phyloP scores from a whole-genome alignment of 2,797 vertebrate species.

The Pelodytes ibericus region DNA sequence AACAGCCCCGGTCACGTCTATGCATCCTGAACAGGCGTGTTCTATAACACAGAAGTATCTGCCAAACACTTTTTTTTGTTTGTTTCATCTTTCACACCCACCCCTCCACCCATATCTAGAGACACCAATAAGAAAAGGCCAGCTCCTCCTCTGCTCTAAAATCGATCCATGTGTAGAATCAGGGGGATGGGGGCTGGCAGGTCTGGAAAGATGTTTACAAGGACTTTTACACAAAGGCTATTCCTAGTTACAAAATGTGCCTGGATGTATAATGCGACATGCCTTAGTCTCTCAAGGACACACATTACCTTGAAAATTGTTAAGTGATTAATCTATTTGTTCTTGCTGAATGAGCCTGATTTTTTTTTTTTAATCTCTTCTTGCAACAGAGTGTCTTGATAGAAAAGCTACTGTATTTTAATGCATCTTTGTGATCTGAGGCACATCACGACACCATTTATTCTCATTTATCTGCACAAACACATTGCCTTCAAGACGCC shows the following conservation, averaged over 20 bases:
- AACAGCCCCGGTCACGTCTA: too few relatives aligned
- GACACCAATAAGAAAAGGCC: too few relatives aligned
- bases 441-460: conserved; percentile 54
- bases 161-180: background rate
- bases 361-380: conserved; percentile 55
- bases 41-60: too few relatives aligned
- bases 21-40: too few relatives aligned
- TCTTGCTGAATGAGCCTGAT: conserved; percentile 58
- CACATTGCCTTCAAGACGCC: conserved; percentile 44
- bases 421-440: conserved; percentile 59
- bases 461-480: conserved; percentile 56
- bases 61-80: too few relatives aligned
- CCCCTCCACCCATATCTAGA: too few relatives aligned
- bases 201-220: conserved; percentile 11
- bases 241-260: conserved; percentile 27
- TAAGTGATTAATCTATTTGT: conserved; percentile 61
- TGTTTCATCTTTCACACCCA: too few relatives aligned
- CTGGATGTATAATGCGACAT: conserved; percentile 58
- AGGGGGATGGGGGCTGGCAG: background rate
- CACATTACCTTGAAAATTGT: conserved; percentile 64
- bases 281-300: conserved; percentile 67
- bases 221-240: conserved; percentile 35
- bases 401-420: conserved; percentile 62
- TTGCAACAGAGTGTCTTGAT: conserved; percentile 55
- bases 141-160: background rate